phyloP scores from a whole-genome alignment of 2,797 vertebrate genomes.

The Pangasius djambal region DNA sequence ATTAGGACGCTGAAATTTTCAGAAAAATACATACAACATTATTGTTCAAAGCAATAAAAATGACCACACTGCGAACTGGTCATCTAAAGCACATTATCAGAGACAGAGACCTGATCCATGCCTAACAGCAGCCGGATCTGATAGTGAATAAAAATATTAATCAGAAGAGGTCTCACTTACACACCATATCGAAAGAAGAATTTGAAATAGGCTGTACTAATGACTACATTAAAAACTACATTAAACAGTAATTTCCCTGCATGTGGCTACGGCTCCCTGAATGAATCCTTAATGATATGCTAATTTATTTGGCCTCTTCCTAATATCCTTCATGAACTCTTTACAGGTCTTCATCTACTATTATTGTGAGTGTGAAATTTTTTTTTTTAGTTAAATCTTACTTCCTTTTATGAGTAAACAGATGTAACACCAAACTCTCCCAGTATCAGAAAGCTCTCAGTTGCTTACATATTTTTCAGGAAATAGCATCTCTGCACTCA shows the following conservation, averaged over 20 bases:
- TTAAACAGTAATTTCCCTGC: not conserved
- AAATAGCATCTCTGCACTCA: not conserved
- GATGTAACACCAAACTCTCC: not conserved
- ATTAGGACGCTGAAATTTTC: not conserved
- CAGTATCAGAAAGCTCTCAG: not conserved
- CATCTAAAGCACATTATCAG: not conserved
- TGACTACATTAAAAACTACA: not conserved
- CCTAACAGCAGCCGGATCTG: not conserved
- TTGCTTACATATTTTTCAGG: not conserved
- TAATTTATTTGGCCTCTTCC: conserved; percentile 1
- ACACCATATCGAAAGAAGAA: not conserved
- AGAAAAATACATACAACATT: not conserved
- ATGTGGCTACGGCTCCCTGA: not conserved
- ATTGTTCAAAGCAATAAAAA: not conserved
- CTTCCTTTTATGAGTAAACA: conserved; percentile 9
- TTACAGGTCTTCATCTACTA: not conserved
- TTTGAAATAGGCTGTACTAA: not conserved
- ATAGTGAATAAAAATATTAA: not conserved
- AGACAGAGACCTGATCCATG: not conserved
- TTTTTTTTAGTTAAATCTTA: not conserved
- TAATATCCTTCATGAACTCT: not conserved
- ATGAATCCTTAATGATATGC: not conserved
- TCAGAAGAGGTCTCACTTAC: not conserved
- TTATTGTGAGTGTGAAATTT: too few relatives aligned
- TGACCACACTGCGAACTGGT: not conserved